phyloP scores from a whole-genome alignment of 2,113 vertebrate genomes.

The Microtus pennsylvanicus region DNA sequence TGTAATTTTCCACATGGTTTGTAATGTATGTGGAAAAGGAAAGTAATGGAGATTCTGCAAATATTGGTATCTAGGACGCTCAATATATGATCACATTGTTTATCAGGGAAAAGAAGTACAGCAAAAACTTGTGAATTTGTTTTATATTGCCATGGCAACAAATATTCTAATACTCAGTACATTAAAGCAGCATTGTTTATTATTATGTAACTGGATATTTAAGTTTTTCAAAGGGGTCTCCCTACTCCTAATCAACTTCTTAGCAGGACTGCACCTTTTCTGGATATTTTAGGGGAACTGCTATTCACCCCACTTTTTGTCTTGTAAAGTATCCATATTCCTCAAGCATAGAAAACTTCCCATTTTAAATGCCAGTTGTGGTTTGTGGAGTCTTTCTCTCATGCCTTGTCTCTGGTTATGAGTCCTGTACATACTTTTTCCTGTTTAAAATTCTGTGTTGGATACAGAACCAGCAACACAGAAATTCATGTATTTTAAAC shows the following conservation, averaged over 20 bases:
- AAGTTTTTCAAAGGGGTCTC: neutral
- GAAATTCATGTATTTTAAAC: neutral
- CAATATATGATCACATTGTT: neutral
- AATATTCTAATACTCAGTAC: neutral
- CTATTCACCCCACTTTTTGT: neutral
- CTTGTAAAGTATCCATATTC: neutral
- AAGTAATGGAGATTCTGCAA: neutral
- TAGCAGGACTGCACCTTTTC: neutral
- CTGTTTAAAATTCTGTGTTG: neutral
- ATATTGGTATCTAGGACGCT: neutral
- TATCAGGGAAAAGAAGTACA: neutral
- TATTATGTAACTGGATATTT: neutral
- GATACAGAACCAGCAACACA: neutral
- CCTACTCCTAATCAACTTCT: neutral
- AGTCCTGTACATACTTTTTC: neutral
- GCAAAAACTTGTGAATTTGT: neutral
- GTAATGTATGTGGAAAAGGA: neutral
- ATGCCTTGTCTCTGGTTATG: neutral
- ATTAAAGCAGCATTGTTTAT: neutral
- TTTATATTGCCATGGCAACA: neutral
- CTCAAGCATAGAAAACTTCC: neutral
- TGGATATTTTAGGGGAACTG: neutral
- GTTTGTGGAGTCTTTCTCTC: neutral
- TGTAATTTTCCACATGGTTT: neutral
- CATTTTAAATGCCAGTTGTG: too few species aligned